phyloP scores from a whole-genome alignment of 2,888 invertebrate genomes.

The Cerceris ruficornis region DNA sequence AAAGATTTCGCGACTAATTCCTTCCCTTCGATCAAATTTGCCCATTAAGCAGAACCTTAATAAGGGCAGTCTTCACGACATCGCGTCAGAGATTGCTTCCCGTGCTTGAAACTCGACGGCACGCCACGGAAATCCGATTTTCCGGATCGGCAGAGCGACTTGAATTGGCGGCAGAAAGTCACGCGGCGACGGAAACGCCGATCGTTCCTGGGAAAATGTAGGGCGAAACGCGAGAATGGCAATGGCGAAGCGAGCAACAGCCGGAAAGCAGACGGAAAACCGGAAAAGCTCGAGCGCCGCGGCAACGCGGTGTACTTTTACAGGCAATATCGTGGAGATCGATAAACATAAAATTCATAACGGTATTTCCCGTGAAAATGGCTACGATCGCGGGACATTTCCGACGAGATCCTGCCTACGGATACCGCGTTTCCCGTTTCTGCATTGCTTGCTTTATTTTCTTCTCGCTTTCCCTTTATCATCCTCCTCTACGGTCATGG shows the following conservation, averaged over 20 bases:
- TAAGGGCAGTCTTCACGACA: too few relatives aligned
- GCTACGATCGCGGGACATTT: conserved; percentile 43
- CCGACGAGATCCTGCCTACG: not conserved
- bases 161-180: too few relatives aligned
- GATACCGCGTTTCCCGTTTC: conserved; percentile 7
- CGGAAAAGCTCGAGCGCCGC: conserved; percentile 6
- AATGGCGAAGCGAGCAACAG: conserved; percentile 32
- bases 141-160: too few relatives aligned
- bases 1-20: too few relatives aligned
- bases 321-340: conserved; percentile 67
- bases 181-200: conserved; percentile 1
- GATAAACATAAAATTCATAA: conserved; percentile 71
- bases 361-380: conserved; percentile 45
- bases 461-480: conserved; percentile 42
- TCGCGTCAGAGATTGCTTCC: too few relatives aligned
- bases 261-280: conserved; percentile 48
- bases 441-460: conserved; percentile 41
- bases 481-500: conserved; percentile 21
- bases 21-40: too few relatives aligned
- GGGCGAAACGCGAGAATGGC: conserved; percentile 6
- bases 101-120: too few relatives aligned
- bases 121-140: too few relatives aligned
- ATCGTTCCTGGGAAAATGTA: conserved; percentile 7
- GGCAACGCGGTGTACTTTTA: conserved; percentile 62
- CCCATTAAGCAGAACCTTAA: too few relatives aligned